Conservation (phyloP, 2,888 invertebrate genomes). For the Pachymerium ferrugineum region DNA sequence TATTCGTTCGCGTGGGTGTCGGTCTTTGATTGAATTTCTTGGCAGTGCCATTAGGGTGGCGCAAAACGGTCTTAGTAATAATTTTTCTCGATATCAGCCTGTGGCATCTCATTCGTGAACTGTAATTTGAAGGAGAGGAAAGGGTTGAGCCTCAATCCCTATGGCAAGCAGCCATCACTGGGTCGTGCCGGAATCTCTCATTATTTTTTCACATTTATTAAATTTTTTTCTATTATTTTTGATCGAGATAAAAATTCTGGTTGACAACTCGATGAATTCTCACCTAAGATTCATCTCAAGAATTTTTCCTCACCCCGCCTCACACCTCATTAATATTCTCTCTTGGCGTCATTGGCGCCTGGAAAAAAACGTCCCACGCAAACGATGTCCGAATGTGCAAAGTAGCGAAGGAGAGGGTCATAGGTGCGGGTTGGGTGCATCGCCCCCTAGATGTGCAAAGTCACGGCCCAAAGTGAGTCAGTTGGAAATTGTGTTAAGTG, state of each 20-base stretch:
- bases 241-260: background rate
- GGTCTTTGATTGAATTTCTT: background rate
- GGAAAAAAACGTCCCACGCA: no score
- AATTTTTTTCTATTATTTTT: background rate
- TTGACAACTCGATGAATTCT: conserved; percentile 8
- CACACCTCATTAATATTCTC: background rate
- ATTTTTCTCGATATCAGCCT: background rate
- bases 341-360: background rate
- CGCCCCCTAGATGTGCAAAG: background rate
- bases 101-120: background rate
- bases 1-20: background rate
- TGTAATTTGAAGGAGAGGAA: background rate
- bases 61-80: no score
- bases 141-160: background rate
- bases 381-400: no score
- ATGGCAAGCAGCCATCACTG: background rate
- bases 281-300: background rate
- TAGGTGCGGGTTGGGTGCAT: no score
- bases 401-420: no score
- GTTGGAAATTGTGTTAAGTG: conserved; percentile 1
- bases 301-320: background rate
- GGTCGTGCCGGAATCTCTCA: conserved; percentile 8
- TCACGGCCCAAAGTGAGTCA: background rate
- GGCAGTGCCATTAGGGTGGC: background rate
- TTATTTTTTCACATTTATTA: background rate